These are phyloP conservation scores for Leptatherina wallacei DNA, from an alignment of 2,797 vertebrate genomes.

Conservation along the genomic window DNA sequence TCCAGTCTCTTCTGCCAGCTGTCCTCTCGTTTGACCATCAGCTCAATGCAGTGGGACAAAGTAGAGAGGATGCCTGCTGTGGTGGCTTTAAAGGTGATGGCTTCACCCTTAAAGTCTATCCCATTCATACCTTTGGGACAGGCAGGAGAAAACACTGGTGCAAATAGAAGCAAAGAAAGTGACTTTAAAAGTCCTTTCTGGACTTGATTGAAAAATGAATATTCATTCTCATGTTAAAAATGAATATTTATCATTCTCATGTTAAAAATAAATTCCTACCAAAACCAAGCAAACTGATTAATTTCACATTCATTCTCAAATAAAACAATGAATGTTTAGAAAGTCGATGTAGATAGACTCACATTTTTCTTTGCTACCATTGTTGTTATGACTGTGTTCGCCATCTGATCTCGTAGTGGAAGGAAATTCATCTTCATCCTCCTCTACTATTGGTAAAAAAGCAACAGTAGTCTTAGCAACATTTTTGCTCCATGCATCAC, in stretches of 20 bases:
- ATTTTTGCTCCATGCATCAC: neutral
- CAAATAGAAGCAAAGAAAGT: slow-evolving; percentile 11
- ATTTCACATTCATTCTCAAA: neutral
- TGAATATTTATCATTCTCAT: neutral
- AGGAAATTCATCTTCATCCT: slow-evolving; percentile 94
- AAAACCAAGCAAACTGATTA: too few species aligned
- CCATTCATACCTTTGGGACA: slow-evolving; percentile 91
- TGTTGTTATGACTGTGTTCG: slow-evolving; percentile 91
- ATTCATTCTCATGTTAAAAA: neutral
- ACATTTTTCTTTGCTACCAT: slow-evolving; percentile 95
- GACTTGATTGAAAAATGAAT: slow-evolving; percentile 7
- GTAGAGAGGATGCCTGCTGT: slow-evolving; percentile 97
- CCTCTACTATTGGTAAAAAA: slow-evolving; percentile 87
- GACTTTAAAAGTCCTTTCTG: neutral
- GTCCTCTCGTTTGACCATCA: slow-evolving; percentile 96
- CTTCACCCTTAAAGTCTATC: slow-evolving; percentile 98
- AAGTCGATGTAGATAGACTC: slow-evolving; percentile 67
- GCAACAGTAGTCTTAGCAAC: slow-evolving; percentile 1
- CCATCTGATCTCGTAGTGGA: slow-evolving; percentile 85
- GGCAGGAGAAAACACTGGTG: slow-evolving; percentile 85
- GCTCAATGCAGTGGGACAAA: slow-evolving; percentile 95
- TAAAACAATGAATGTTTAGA: neutral
- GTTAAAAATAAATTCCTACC: neutral
- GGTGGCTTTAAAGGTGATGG: slow-evolving; percentile 98
- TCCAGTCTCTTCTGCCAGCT: slow-evolving; percentile 97